phyloP scores from a whole-genome alignment of 2,888 invertebrate genomes.

The Apotomis betuletana region DNA sequence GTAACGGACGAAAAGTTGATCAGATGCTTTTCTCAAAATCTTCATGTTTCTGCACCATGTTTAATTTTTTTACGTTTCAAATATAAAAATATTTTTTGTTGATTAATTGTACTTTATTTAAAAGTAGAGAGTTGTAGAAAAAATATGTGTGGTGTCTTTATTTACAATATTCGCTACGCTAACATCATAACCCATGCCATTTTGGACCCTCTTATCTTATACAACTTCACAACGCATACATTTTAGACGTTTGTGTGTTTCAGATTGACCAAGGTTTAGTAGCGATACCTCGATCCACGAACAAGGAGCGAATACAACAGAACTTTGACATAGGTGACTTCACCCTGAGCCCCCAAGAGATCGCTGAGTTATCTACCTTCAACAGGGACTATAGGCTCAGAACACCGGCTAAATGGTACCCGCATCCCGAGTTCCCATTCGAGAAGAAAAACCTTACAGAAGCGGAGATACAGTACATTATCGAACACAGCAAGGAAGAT shows the following conservation, averaged over 20 bases:
- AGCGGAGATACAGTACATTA: constrained; percentile 63
- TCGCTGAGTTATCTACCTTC: constrained; percentile 77
- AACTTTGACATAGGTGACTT: constrained; percentile 85
- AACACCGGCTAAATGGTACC: constrained; percentile 71
- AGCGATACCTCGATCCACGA: constrained; percentile 85
- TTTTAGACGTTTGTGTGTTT: constrained; percentile 43
- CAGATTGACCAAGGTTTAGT: constrained; percentile 82
- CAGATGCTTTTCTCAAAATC: no score
- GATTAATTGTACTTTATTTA: no score
- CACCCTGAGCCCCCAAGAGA: constrained; percentile 76
- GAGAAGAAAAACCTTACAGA: constrained; percentile 69
- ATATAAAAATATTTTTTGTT: no score
- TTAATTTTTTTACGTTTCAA: no score
- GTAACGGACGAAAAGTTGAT: no score
- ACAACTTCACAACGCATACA: no score
- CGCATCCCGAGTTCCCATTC: constrained; percentile 72
- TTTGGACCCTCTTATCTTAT: no score
- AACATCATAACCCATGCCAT: no score
- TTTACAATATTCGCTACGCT: no score
- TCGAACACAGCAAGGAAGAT: constrained; percentile 69
- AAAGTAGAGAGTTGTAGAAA: no score
- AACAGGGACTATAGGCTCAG: constrained; percentile 73
- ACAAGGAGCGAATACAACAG: constrained; percentile 78
- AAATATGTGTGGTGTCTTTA: no score
- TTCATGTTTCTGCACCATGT: no score